A percentile compares a stretch with the other conserved stretches of the same genome.
Conservation (phyloP, 2,797 vertebrate species). For the Rhabdophis nuchalis region DNA sequence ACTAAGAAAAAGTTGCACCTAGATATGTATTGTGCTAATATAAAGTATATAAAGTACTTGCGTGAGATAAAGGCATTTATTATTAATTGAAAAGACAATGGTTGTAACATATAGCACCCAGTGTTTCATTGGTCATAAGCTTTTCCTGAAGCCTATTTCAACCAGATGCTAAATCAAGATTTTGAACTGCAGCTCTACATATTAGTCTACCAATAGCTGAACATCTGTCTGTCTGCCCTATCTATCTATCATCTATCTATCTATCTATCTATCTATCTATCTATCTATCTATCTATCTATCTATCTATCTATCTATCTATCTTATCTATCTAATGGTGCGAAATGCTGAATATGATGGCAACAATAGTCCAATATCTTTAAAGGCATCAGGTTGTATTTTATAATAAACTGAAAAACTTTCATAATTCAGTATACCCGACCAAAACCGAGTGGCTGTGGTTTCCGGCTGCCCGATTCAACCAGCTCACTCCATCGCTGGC, state of each 20-base stretch:
- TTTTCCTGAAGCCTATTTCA: conserved; percentile 30
- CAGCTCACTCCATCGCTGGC: too few species aligned
- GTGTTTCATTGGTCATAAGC: conserved; percentile 41
- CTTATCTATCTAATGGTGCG: neutral
- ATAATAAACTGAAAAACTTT: neutral
- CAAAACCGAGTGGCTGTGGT: too few species aligned
- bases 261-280: too few species aligned
- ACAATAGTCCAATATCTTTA: neutral
- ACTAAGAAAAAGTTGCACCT: neutral
- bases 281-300: too few species aligned
- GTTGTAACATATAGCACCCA: neutral
- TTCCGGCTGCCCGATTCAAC: too few species aligned
- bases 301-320: too few species aligned
- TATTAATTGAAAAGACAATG: neutral
- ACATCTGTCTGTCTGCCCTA: too few species aligned
- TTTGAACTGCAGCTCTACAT: neutral
- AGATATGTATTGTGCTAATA: neutral
- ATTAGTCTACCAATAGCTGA: neutral
- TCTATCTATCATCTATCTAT: too few species aligned
- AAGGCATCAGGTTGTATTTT: conserved; percentile 3
- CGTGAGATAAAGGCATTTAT: too few species aligned
- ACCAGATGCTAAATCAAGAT: neutral
- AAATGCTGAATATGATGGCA: neutral
- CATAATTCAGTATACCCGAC: neutral
- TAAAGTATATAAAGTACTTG: neutral